Base-by-base conservation (phyloP, 2,113 vertebrate species). In the Platysternon megacephalum region DNA sequence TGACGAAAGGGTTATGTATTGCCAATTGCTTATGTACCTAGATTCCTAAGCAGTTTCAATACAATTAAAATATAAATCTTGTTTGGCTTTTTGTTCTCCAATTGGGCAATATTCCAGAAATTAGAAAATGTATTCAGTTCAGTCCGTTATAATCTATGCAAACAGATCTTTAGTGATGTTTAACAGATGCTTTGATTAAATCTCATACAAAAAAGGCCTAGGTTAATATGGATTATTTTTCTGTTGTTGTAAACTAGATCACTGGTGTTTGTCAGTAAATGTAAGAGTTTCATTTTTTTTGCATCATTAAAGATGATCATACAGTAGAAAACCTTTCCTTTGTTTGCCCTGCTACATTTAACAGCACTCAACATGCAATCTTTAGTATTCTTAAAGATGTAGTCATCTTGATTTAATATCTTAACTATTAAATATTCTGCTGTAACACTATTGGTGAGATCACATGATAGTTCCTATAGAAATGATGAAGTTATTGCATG, bases 51-150 rank as follows among this genome's bases (percentile, higher is more conserved):
- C 44, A 80, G 53, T 79, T 94, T 80, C 85, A 93, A 6, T 85
- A 65, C 22, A 95, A 49, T 81, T 93, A 68, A 55, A 92, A 55
- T 58, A 95, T 95, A 92, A 87, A 91, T 95, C 44, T 81, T 87
- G 46, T 85, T 89, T 93, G 53, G 13, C 44, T 11, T 82, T 94
- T 92, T n/a, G 84, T 86, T 94, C 82, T 92, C 32, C 49, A 84
- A 89, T 80, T 52, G 91, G 28, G 74, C 88, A 82, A 68, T 35
- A 39, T 89, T 96, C 84, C 28, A 91, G 51, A 94, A 96, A 83
- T 11, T 85, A 97, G 32, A 93, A 93, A 74, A 81, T 49, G 1
- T 76, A 32, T 91, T 86, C 81, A 48, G 22, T 85, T 76, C 44
- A 85, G 6, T 93, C 24, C 86, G 56, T 44, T 82, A 32, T 17